These are phyloP conservation scores for Melanchra persicariae DNA, from an alignment of 2,888 invertebrate genomes.

Conservation along the genomic window DNA sequence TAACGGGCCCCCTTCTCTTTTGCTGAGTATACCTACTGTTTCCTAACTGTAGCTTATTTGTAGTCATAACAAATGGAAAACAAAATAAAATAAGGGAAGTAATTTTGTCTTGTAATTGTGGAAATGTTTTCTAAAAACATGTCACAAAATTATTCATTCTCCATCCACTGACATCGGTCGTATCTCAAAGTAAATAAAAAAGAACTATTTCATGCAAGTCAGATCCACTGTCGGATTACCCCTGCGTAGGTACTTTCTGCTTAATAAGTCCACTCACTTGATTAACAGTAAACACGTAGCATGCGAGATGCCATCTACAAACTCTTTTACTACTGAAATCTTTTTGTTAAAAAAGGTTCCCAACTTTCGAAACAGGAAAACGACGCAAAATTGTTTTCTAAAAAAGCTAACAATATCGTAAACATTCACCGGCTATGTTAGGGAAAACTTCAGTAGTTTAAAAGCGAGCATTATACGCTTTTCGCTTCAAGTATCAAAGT, in stretches of 20 bases:
- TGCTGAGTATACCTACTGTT: too few relatives aligned
- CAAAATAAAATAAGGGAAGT: not conserved
- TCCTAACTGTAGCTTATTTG: too few relatives aligned
- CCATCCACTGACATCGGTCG: too few relatives aligned
- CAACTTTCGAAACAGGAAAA: constrained; percentile 59
- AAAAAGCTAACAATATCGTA: constrained; percentile 74
- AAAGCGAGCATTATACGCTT: constrained; percentile 75
- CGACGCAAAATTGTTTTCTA: constrained; percentile 69
- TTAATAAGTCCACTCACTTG: constrained; percentile 76
- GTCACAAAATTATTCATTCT: too few relatives aligned
- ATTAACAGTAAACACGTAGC: constrained; percentile 71
- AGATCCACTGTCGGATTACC: constrained; percentile 74
- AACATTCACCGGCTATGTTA: constrained; percentile 74
- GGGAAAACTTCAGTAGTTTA: constrained; percentile 76
- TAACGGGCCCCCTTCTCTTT: too few relatives aligned
- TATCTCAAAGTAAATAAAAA: constrained; percentile 14
- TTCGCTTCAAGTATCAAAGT: constrained; percentile 72
- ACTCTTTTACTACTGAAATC: constrained; percentile 60
- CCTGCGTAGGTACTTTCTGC: constrained; percentile 67
- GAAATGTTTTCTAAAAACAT: too few relatives aligned
- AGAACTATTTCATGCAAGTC: constrained; percentile 18
- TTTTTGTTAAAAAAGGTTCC: constrained; percentile 60
- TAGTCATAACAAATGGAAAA: not conserved
- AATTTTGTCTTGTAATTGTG: not conserved
- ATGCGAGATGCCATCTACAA: constrained; percentile 62